Conservation (phyloP, 2,113 vertebrate genomes). For the Lagopus muta region DNA sequence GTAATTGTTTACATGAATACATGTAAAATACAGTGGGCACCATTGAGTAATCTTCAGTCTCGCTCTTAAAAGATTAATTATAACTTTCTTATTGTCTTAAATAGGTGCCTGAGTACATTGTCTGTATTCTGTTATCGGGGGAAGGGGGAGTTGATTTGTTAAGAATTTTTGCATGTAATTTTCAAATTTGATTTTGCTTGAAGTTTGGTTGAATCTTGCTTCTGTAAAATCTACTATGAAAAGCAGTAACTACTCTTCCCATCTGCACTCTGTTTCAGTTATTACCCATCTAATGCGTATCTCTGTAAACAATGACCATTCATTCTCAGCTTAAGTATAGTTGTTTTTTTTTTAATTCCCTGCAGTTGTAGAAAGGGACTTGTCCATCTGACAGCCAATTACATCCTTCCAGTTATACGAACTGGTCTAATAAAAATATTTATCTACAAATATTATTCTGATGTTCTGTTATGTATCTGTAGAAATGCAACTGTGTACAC, state of each 20-base stretch:
- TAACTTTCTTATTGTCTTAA: not conserved
- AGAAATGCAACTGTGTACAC: not conserved
- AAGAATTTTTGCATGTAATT: not conserved
- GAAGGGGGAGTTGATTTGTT: fast-evolving
- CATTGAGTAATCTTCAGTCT: not conserved
- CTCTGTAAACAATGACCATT: not conserved
- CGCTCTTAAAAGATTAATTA: not conserved
- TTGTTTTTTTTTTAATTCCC: not conserved
- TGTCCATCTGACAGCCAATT: not conserved
- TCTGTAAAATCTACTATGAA: not conserved
- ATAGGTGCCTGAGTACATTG: not conserved
- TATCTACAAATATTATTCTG: not conserved
- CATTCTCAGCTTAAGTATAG: not conserved
- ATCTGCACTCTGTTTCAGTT: not conserved
- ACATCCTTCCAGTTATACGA: not conserved
- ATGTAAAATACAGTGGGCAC: not conserved
- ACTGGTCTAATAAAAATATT: not conserved
- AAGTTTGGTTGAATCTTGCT: not conserved
- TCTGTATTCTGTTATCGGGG: not conserved
- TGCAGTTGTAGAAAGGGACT: not conserved
- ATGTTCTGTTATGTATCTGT: not conserved
- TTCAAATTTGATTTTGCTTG: not conserved
- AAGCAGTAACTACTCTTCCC: not conserved
- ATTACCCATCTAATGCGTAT: not conserved
- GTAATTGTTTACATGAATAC: not conserved